A percentile compares a stretch with the other conserved stretches of the same genome.
Conservation (phyloP, 2,113 vertebrate species). For the Collichthys lucidus region DNA sequence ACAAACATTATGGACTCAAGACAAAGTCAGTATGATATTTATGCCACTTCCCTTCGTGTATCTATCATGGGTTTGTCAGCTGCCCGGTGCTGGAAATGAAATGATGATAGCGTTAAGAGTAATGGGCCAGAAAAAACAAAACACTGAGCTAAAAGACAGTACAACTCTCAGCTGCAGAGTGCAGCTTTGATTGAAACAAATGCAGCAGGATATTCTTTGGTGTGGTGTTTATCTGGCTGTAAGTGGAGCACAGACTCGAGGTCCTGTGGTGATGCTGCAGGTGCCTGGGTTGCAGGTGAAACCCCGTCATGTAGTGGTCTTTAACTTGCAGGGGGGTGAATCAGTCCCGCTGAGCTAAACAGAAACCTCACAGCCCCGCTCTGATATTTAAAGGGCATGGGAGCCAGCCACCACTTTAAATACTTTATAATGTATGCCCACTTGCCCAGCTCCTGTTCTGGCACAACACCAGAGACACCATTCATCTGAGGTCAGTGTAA, state of each 20-base stretch:
- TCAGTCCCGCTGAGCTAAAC: slow-evolving; percentile 37
- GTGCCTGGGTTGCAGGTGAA: slow-evolving; percentile 28
- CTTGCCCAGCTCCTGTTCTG: no score
- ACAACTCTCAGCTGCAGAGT: neutral
- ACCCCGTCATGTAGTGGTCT: slow-evolving; percentile 30
- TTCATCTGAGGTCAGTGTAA: no score
- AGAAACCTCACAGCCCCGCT: neutral
- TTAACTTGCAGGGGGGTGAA: slow-evolving; percentile 6
- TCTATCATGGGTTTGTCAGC: no score
- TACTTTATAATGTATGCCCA: no score
- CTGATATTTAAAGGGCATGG: slow-evolving; percentile 29
- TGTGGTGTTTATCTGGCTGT: neutral
- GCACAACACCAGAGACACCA: no score
- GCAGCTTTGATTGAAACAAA: no score
- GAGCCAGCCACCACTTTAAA: neutral
- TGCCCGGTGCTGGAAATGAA: neutral
- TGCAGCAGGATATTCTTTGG: neutral
- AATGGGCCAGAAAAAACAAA: neutral
- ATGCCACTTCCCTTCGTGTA: neutral
- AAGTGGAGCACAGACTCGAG: neutral
- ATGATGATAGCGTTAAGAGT: neutral
- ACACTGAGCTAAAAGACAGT: neutral
- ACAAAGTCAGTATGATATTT: neutral
- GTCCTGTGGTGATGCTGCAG: slow-evolving; percentile 35
- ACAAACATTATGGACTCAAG: neutral